Conservation (phyloP, 2,113 vertebrate genomes). For the Phoxinus phoxinus region DNA sequence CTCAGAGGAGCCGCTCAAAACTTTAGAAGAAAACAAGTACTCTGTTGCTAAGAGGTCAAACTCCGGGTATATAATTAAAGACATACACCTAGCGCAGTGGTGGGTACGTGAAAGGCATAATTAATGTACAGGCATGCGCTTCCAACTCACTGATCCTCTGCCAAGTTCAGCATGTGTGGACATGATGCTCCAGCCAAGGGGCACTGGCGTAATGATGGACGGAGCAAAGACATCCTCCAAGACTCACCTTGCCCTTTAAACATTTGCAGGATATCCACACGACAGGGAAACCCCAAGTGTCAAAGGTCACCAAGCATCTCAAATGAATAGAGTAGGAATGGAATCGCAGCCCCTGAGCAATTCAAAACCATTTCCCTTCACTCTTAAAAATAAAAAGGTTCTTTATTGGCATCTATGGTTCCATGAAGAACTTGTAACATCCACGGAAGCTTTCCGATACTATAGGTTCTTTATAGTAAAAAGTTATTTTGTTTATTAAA, state of each 20-base stretch:
- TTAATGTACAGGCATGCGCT: constrained; percentile 62
- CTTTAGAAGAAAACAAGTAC: constrained; percentile 55
- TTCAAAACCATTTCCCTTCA: constrained; percentile 9
- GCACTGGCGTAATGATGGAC: constrained; percentile 58
- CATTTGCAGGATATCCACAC: constrained; percentile 54
- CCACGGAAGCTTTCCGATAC: background rate
- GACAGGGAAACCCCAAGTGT: constrained; percentile 52
- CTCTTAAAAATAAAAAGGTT: background rate
- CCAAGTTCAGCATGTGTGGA: constrained; percentile 63
- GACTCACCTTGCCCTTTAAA: constrained; percentile 57
- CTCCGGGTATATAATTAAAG: constrained; percentile 61
- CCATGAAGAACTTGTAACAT: background rate
- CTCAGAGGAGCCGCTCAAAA: constrained; percentile 50
- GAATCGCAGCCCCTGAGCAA: constrained; percentile 31
- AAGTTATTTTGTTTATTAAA: background rate
- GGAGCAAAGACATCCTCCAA: constrained; percentile 46
- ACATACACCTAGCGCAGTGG: constrained; percentile 52
- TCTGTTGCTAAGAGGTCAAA: constrained; percentile 58
- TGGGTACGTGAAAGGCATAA: constrained; percentile 59
- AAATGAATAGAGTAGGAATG: constrained; percentile 48
- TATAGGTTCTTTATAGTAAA: background rate
- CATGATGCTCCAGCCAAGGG: constrained; percentile 61
- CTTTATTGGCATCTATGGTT: background rate
- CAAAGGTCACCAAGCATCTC: constrained; percentile 50
- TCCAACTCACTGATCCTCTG: constrained; percentile 59